Evolutionary conservation across 2,797 vertebrate genomes (phyloP).

Genomic region (Falco biarmicus): DNA sequence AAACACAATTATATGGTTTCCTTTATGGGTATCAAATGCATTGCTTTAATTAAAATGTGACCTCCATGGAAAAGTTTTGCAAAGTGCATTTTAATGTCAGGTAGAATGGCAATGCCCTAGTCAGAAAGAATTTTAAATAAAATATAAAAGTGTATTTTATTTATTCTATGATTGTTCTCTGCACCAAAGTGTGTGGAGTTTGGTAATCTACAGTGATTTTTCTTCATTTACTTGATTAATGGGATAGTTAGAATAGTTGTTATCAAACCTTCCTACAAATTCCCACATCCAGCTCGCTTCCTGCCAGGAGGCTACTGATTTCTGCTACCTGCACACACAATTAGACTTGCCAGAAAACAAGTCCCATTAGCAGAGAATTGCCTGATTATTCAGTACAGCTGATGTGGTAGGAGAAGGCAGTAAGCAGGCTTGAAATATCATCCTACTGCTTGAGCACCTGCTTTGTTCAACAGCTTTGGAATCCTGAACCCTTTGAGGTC

Average conservation of each 20-base stretch:
- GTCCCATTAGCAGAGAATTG: background rate
- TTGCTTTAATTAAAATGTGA: slow-evolving; percentile 1
- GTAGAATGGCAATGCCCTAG: background rate
- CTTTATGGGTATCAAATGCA: background rate
- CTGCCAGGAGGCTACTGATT: background rate
- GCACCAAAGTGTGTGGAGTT: background rate
- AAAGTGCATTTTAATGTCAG: background rate
- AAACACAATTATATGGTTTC: background rate
- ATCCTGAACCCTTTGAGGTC: background rate
- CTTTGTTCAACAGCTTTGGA: background rate
- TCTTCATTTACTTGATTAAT: background rate
- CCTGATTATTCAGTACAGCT: background rate
- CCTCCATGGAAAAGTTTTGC: background rate
- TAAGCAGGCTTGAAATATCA: background rate
- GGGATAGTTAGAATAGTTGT: background rate
- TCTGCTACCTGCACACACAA: background rate
- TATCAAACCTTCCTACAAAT: background rate
- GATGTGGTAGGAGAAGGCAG: background rate
- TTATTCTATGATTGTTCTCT: background rate
- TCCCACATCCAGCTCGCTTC: background rate
- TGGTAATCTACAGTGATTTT: background rate
- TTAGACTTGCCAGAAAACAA: background rate
- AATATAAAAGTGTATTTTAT: background rate
- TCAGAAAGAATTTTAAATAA: background rate
- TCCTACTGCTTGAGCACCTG: background rate